Conservation (phyloP, 2,888 invertebrate genomes). For the Allygus modestus region DNA sequence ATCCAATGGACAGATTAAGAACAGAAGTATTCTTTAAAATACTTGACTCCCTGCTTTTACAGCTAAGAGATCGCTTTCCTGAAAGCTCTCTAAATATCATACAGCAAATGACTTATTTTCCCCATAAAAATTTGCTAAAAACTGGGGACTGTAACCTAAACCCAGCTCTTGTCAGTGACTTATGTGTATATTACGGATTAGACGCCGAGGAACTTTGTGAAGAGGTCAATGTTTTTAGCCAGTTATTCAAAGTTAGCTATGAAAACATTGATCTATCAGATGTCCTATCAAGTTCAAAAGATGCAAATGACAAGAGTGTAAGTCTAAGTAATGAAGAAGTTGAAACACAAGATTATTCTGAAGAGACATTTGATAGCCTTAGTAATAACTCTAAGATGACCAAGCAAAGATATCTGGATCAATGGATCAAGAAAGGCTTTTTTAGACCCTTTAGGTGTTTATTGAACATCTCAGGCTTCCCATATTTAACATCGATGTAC, state of each 20-base stretch:
- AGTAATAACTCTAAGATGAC: not conserved
- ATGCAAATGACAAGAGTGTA: not conserved
- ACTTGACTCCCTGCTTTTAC: slow-evolving; percentile 24
- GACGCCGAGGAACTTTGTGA: slow-evolving; percentile 6
- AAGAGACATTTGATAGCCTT: not conserved
- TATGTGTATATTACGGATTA: not conserved
- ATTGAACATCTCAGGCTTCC: slow-evolving; percentile 39
- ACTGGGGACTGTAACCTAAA: slow-evolving; percentile 2
- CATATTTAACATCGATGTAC: slow-evolving; percentile 12
- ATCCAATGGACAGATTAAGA: slow-evolving; percentile 29
- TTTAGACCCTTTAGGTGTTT: slow-evolving; percentile 23
- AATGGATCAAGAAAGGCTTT: slow-evolving; percentile 42
- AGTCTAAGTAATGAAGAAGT: slow-evolving; percentile 29
- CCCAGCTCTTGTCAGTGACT: slow-evolving; percentile 17
- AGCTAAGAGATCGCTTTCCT: slow-evolving; percentile 48
- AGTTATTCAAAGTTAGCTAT: slow-evolving; percentile 31
- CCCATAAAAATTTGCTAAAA: slow-evolving; percentile 18
- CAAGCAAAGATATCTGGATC: slow-evolving; percentile 21
- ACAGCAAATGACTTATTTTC: slow-evolving; percentile 34
- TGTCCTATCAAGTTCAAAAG: slow-evolving; percentile 18
- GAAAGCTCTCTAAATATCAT: slow-evolving; percentile 36
- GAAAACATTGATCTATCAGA: slow-evolving; percentile 32
- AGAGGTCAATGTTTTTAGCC: slow-evolving; percentile 32
- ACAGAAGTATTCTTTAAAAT: slow-evolving; percentile 50
- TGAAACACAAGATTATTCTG: slow-evolving; percentile 32